These are phyloP conservation scores for Rhyacichthys aspro DNA, from an alignment of 2,797 vertebrate genomes.

Conservation along the genomic window DNA sequence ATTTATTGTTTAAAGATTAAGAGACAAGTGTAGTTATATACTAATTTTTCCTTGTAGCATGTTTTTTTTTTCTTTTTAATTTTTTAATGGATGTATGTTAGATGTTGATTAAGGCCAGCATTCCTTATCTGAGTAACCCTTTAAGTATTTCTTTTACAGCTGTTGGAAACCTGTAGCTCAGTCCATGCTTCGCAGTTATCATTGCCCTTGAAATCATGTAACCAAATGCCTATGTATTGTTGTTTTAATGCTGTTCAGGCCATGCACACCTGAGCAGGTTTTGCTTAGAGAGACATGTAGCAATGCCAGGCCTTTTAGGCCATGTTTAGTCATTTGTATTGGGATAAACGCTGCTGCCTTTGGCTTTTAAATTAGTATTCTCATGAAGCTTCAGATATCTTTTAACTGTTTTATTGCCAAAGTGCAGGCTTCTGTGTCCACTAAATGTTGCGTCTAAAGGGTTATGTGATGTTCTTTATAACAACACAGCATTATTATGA, in stretches of 20 bases:
- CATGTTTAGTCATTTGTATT: constrained; percentile 87
- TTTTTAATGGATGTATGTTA: constrained; percentile 90
- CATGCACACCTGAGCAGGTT: constrained; percentile 67
- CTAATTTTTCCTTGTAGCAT: constrained; percentile 95
- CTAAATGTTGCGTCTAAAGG: constrained; percentile 75
- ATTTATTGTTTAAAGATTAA: constrained; percentile 99
- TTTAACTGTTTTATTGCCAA: constrained; percentile 84
- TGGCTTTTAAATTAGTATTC: constrained; percentile 86
- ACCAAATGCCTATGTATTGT: constrained; percentile 86
- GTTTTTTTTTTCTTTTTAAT: constrained; percentile 78
- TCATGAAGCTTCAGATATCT: constrained; percentile 82
- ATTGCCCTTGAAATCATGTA: constrained; percentile 88
- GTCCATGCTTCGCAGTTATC: constrained; percentile 83
- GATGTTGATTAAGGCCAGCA: constrained; percentile 92
- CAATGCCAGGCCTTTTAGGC: constrained; percentile 74
- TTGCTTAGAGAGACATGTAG: constrained; percentile 91
- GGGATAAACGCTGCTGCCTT: constrained; percentile 86
- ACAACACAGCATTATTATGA: constrained; percentile 75
- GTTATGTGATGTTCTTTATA: constrained; percentile 83
- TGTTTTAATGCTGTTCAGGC: constrained; percentile 74
- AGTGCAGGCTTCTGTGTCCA: constrained; percentile 86
- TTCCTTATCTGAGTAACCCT: constrained; percentile 93
- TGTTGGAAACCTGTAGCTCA: constrained; percentile 89
- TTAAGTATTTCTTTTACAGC: constrained; percentile 87
- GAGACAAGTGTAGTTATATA: constrained; percentile 95